phyloP scores from a whole-genome alignment of 2,113 vertebrate species.

The Pelodiscus sinensis region DNA sequence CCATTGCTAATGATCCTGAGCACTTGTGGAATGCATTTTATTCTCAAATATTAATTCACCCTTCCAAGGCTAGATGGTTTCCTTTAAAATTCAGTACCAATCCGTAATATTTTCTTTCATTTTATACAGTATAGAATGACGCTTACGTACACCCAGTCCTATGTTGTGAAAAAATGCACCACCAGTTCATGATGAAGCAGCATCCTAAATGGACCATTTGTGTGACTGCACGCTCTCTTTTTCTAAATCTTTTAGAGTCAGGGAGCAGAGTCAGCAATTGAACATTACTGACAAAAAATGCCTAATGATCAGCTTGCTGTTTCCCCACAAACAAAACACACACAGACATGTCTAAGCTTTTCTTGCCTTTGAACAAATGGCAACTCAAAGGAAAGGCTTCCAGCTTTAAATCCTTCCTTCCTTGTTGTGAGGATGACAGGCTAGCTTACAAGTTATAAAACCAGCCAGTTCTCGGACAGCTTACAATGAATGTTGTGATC shows the following conservation, averaged over 20 bases:
- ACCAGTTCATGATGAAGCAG: neutral
- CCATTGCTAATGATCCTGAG: neutral
- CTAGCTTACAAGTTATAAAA: neutral
- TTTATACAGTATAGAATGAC: neutral
- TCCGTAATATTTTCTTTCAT: neutral
- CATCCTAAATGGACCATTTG: neutral
- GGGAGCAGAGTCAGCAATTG: neutral
- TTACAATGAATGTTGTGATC: neutral
- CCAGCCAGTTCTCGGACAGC: neutral
- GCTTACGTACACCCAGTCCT: neutral
- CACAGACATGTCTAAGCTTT: neutral
- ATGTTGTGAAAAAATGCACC: neutral
- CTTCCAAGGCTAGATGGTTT: neutral
- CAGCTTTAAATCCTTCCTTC: neutral
- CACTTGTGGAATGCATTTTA: neutral
- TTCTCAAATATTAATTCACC: neutral
- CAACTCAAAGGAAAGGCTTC: slow-evolving; percentile 4
- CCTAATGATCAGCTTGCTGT: neutral
- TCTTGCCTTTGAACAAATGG: neutral
- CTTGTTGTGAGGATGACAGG: neutral
- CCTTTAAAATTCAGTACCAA: neutral
- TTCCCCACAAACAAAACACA: neutral
- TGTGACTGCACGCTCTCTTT: neutral
- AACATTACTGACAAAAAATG: neutral
- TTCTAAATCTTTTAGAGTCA: neutral